A percentile compares a stretch with the other conserved stretches of the same genome.
phyloP scores from a whole-genome alignment of 2,888 invertebrate species.

The Mythimna impura region DNA sequence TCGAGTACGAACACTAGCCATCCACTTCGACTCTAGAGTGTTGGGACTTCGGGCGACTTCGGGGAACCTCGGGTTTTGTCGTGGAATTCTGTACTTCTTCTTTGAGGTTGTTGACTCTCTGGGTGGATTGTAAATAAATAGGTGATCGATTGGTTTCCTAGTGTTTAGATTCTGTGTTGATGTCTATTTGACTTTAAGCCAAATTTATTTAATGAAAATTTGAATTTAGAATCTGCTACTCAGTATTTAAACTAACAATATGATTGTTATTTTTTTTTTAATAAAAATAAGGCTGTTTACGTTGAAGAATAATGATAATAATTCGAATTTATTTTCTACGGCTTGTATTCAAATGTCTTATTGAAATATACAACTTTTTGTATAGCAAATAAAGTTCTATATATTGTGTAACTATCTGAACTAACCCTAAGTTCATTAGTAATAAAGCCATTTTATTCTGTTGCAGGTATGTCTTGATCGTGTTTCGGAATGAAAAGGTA shows the following conservation, averaged over 20 bases:
- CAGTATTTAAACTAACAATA: background rate
- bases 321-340: background rate
- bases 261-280: background rate
- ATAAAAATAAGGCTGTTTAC: background rate
- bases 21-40: slow-evolving; percentile 22
- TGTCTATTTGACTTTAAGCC: background rate
- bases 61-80: background rate
- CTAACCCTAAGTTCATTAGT: background rate
- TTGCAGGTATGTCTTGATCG: slow-evolving; percentile 44
- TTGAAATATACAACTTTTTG: background rate
- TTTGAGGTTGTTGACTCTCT: slow-evolving; percentile 11
- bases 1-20: slow-evolving; percentile 37
- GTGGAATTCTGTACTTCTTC: slow-evolving; percentile 6
- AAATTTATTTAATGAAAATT: background rate
- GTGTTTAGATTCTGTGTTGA: background rate
- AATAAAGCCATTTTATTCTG: slow-evolving; percentile 6
- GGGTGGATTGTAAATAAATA: background rate
- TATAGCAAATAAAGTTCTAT: background rate
- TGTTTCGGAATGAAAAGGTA: slow-evolving; percentile 32
- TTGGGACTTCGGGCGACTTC: slow-evolving; percentile 12
- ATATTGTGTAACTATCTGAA: background rate
- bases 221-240: background rate
- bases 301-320: background rate
- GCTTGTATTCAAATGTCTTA: background rate
- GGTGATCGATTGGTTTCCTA: background rate